Base-by-base conservation (phyloP, 2,113 vertebrate genomes). In the Proterorhinus semilunaris region DNA sequence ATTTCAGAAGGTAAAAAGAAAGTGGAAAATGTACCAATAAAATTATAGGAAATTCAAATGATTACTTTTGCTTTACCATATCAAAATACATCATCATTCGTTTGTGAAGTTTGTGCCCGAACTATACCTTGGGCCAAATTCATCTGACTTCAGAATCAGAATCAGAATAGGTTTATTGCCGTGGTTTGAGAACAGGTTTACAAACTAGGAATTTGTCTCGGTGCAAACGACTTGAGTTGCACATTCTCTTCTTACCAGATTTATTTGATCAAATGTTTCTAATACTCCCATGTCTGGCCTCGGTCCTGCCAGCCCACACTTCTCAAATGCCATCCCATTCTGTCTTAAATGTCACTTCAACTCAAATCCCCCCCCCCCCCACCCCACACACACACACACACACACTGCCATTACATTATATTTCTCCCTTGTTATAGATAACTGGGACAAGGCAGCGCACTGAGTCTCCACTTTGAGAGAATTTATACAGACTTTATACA, bases 341-440 rank as follows among this genome's bases (percentile, higher is more conserved):
- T 79, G 71, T 83, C 79, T 69, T 80, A 89, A 90, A 90, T 88
- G 86, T 86, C 87, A 89, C 66, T 45, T 59, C 61, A 78, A 65
- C 78, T 81, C 74, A 86, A 83, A 83, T 70, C 65, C 62, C 65
- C 62, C 66, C 27, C 27, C 27, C 2, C 27, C 27, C 27, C 27
- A 1, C 65, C 62, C 65, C 62, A 64, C 73, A 43, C 69, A 80
- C 78, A 76, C 59, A 51, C 47, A n/a, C 43, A 27, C 65, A 84
- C 11, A 8, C 27, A 49, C 67, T 16, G 43, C 36, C 46, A 63
- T 74, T 36, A 55, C 65, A 46, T 62, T 82, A 47, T 53, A 61
- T 69, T 62, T 71, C 66, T 74, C 43, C 49, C 42, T 61, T 10
- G 44, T 61, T 61, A 8, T 61, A 50, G 5, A 50, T 27, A 27